Conservation (phyloP, 2,113 vertebrate species). For the Microtus richardsoni region DNA sequence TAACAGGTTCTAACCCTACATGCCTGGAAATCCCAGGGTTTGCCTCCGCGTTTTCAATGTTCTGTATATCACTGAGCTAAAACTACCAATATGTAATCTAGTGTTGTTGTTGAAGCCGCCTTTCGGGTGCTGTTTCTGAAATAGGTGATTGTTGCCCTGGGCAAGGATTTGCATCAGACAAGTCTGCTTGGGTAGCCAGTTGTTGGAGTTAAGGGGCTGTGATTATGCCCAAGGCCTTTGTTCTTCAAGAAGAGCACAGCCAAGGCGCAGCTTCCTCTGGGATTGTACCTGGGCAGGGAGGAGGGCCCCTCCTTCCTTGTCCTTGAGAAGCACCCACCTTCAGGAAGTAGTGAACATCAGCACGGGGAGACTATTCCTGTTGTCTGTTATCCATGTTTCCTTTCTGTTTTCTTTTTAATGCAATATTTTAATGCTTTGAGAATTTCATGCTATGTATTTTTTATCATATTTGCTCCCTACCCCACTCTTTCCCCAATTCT, state of each 20-base stretch:
- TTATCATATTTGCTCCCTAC: not conserved
- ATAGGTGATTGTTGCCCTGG: not conserved
- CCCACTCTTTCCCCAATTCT: not conserved
- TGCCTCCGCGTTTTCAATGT: not conserved
- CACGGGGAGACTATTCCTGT: not conserved
- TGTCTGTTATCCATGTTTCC: not conserved
- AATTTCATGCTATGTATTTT: not conserved
- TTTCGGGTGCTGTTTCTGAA: slow-evolving; percentile 18
- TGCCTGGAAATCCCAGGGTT: not conserved
- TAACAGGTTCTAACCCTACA: not conserved
- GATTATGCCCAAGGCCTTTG: not conserved
- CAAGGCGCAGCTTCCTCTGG: not conserved
- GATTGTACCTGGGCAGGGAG: not conserved
- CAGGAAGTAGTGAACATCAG: not conserved
- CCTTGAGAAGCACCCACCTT: slow-evolving; percentile 1
- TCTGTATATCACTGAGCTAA: not conserved
- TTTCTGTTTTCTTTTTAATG: not conserved
- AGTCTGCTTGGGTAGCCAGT: not conserved
- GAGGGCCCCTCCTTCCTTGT: not conserved
- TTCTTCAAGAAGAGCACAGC: not conserved
- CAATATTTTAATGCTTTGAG: not conserved
- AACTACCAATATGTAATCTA: not conserved
- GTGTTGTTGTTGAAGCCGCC: not conserved
- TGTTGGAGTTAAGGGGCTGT: not conserved
- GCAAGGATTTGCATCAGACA: not conserved